Evolutionary conservation across 37 sponge, comb jelly and placozoan genomes (phyloP), one percentile per base, ranked within the genome.

Genomic region (Beroe ovata): DNA sequence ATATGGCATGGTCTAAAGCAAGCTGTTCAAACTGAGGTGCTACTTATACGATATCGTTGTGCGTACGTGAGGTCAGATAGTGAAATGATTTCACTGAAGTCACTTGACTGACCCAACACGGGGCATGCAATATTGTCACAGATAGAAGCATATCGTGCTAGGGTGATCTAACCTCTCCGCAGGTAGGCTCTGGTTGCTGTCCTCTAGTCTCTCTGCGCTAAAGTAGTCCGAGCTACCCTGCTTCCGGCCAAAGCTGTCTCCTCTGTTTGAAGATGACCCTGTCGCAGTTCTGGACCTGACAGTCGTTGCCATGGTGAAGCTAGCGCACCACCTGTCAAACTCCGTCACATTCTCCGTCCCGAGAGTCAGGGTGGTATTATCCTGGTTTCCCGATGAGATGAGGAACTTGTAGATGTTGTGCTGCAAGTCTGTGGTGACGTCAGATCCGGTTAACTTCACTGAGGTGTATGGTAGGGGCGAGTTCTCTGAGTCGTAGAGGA

Each of bases 401-500:
- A 40, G 54, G 54, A 77, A 77, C 38, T 35, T 30, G 84, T 42
- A 77, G 54, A 77, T 42, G 47, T 42, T 77, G 26, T 42, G 21
- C 8, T 33, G 22, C n/a, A n/a, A 14, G 23, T 77, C 84, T 0
- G 84, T 77, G 28, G 54, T 21, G 28, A 77, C 38, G 0, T 77
- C 84, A 40, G 54, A 33, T 25, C 84, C 84, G 0, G 84, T 42
- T 26, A 77, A 77, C 84, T 77, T 77, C 25, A 77, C 54, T n/a
- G 84, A 77, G 54, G 20, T 39, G 84, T 32, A 77, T 42, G 84
- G 84, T 1, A 42, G 84, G 2, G 84, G 54, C 23, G 84, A 77
- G 84, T 77, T 77, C 47, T 77, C 84, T 0, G 84, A 42, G 84
- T 77, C 84, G 54, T 77, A 77, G 28, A 77, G 54, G 26, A 77